Base-by-base conservation (phyloP, 1,140 invertebrate genomes). In the Drosophila burlai region DNA sequence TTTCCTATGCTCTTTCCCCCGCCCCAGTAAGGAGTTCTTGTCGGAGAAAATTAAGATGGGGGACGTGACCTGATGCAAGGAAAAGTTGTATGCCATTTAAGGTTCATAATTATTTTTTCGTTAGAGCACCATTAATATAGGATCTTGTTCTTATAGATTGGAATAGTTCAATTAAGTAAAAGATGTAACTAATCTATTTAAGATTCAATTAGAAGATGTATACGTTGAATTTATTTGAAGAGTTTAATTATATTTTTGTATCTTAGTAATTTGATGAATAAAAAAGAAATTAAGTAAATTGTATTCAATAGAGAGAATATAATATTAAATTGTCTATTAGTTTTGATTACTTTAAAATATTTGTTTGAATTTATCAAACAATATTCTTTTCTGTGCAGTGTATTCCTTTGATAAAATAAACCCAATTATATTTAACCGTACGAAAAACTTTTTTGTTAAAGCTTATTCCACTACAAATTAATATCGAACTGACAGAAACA, bases 31-130 rank as follows among this genome's bases (percentile, higher is more conserved):
- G 46, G 18, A 55, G 21, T 11, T 15, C 36, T 55, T 57, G 36
- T 40, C 0, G 15, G 21, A 40, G 43, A 68, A 38, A 68, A 45
- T 49, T 21, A 58, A 42, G 36, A 31, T n/a, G 34, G n/a, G 42
- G 52, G 40, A 76, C 74, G 74, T 76, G 74, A 76, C 73, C 52
- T 42, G 52, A 26, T 46, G 65, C 55, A 21, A 36, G 67, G 18
- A 73, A 46, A 50, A 72, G 52, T 38, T 72, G 46, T 43, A 46
- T 29, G 29, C 58, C 65, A 43, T 60, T 73, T 73, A 61, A 59
- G 42, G 67, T 47, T 18, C 24, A 45, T 15, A 57, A 64, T 34
- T 26, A 38, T 57, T 66, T 38, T 15, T 67, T 54, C 18, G 52
- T 54, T 38, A 42, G 24, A 0, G 18, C 10, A 42, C 18, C 49